Conservation (phyloP, 2,888 invertebrate genomes). For the Leptopilina myrica region DNA sequence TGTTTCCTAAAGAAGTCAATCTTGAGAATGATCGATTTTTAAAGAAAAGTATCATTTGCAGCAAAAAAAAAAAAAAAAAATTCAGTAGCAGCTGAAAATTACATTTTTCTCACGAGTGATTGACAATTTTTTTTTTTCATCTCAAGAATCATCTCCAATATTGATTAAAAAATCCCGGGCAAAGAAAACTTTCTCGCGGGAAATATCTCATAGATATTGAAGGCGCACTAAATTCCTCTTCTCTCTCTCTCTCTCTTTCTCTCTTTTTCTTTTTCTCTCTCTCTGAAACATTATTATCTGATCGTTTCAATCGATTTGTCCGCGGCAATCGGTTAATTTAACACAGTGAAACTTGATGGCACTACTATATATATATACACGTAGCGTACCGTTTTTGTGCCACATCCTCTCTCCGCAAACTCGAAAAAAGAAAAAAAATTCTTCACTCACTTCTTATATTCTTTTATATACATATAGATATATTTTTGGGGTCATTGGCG, state of each 20-base stretch:
- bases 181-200: constrained; percentile 63
- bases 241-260: too few species aligned
- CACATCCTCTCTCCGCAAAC: constrained; percentile 51
- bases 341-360: constrained; percentile 67
- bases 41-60: too few species aligned
- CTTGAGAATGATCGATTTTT: too few species aligned
- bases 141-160: constrained; percentile 42
- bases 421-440: constrained; percentile 10
- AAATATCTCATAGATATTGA: constrained; percentile 48
- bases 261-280: too few species aligned
- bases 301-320: constrained; percentile 68
- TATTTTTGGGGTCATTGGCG: constrained; percentile 52
- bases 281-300: constrained; percentile 58
- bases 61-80: not conserved
- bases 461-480: constrained; percentile 19
- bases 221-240: constrained; percentile 65
- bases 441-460: constrained; percentile 43
- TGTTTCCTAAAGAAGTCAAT: too few species aligned
- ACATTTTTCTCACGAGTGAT: not conserved
- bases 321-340: constrained; percentile 67
- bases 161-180: constrained; percentile 43
- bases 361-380: constrained; percentile 16
- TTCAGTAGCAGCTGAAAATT: not conserved
- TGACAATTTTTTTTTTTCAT: constrained; percentile 17
- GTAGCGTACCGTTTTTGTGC: constrained; percentile 54